Base-by-base conservation (phyloP, 2,113 vertebrate species). In the Eretmochelys imbricata region DNA sequence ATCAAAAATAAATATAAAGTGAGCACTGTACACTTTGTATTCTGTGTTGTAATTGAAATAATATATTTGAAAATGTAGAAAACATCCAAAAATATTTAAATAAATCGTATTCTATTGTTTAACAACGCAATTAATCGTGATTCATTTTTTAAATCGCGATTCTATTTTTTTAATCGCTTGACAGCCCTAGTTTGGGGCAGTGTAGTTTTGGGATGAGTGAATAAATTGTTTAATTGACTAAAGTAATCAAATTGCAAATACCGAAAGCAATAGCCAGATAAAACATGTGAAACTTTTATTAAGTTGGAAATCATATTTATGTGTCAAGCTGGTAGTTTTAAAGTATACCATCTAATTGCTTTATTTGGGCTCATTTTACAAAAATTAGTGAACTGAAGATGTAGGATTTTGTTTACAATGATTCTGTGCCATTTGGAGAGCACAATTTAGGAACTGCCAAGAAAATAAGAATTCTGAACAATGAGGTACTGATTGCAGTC, bases 401-500 rank as follows among this genome's bases (percentile, higher is more conserved):
- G 94, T 90, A 96, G 94, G 89, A 93, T 96, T 97, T 96, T 97
- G 96, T 97, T 97, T 98, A 97, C 12, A 1, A 91, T 94, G 94
- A 97, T 93, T 96, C 91, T 80, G 80, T 97, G 96, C 93, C 93
- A 96, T 96, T 97, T 96, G 95, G 89, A 95, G 95, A 93, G 93
- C 2, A 54, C 92, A 96, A 94, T 97, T 97, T 97, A 93, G 95
- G 88, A 97, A 85, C 80, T 94, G 95, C 89, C 92, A 96, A 96
- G 93, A 95, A 96, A 97, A 94, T 85, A 94, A 85, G 93, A 97
- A 96, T 97, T 96, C 97, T 93, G 95, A 97, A 97, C 95, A 94
- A 95, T 96, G 89, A 98, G 91, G 92, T 96, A 88, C 95, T 98
- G 97, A 98, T 96, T 97, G 85, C 88, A 95, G 96, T 96, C 94